phyloP scores from a whole-genome alignment of 2,113 vertebrate genomes.

The Odontesthes bonariensis region DNA sequence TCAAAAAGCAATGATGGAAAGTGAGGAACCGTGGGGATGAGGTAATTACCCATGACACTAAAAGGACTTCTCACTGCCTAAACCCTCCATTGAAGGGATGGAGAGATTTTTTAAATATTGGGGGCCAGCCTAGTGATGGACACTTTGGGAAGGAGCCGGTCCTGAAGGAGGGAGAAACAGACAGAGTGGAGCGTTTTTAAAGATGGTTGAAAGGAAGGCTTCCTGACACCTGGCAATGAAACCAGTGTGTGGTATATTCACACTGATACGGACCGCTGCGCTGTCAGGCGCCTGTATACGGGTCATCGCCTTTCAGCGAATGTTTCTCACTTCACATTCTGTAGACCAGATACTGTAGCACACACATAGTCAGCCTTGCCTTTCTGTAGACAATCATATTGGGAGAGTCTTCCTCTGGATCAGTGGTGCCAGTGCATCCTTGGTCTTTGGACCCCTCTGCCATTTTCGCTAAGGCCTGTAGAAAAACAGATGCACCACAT shows the following conservation, averaged over 20 bases:
- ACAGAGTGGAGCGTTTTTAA: conserved; percentile 10
- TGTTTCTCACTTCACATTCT: conserved; percentile 13
- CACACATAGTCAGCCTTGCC: conserved; percentile 79
- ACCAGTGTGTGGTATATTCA: conserved; percentile 28
- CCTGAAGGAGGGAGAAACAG: conserved; percentile 2
- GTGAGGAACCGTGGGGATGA: conserved; percentile 46
- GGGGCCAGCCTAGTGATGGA: conserved; percentile 15
- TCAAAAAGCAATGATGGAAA: conserved; percentile 60
- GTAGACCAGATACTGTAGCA: neutral
- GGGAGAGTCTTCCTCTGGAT: conserved; percentile 94
- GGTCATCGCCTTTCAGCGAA: conserved; percentile 41
- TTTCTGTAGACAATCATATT: conserved; percentile 98
- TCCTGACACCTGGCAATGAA: conserved; percentile 53
- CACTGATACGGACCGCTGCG: conserved; percentile 50
- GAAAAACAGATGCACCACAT: conserved; percentile 23
- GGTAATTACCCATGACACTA: conserved; percentile 66
- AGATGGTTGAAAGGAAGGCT: conserved; percentile 26
- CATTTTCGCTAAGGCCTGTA: conserved; percentile 81
- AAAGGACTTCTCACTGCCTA: conserved; percentile 49
- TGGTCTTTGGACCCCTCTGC: conserved; percentile 88
- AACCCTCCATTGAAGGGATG: conserved; percentile 38
- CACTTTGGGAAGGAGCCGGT: conserved; percentile 8
- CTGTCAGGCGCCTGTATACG: conserved; percentile 35
- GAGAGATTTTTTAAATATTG: conserved; percentile 58
- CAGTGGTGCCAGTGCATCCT: conserved; percentile 76